These are phyloP conservation scores for Drosophila erecta DNA, from an alignment of 1,140 invertebrate species.

Conservation along the genomic window DNA sequence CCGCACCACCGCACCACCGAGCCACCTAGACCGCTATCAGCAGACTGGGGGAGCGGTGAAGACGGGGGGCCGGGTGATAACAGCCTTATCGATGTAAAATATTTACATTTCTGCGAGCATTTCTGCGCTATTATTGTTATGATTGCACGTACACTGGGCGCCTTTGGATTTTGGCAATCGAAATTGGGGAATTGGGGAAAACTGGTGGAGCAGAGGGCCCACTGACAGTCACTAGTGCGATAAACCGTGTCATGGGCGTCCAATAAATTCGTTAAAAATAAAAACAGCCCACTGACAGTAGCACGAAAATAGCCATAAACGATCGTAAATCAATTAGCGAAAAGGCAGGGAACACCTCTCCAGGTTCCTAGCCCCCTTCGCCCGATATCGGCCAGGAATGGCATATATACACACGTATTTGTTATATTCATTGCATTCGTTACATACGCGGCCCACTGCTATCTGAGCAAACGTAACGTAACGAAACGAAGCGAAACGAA, in stretches of 20 bases:
- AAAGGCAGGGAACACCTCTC: conserved; percentile 38
- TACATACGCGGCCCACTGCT: conserved; percentile 11
- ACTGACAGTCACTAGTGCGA: conserved; percentile 22
- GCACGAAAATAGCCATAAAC: conserved; percentile 68
- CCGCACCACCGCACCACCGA: conserved; percentile 18
- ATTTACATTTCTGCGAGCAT: conserved; percentile 81
- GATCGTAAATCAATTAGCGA: conserved; percentile 75
- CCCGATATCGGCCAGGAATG: conserved; percentile 27
- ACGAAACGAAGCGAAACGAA: conserved; percentile 26
- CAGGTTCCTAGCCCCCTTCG: conserved; percentile 13
- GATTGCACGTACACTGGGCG: conserved; percentile 29
- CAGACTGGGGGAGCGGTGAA: conserved; percentile 18
- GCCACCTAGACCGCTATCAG: conserved; percentile 50
- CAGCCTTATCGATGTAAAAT: conserved; percentile 81
- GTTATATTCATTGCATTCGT: neutral
- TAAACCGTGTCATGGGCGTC: conserved; percentile 25
- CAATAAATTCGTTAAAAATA: conserved; percentile 64
- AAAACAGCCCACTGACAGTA: conserved; percentile 59
- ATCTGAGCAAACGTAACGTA: conserved; percentile 43
- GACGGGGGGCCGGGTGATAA: conserved; percentile 3
- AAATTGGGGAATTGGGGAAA: neutral
- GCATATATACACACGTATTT: conserved; percentile 7
- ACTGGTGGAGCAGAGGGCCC: neutral
- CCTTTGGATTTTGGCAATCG: conserved; percentile 10
- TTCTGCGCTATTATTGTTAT: conserved; percentile 29